A percentile compares a stretch with the other conserved stretches of the same genome.
These are phyloP conservation scores for Lepidochrysops patricia DNA, from an alignment of 2,888 invertebrate species.

Conservation along the genomic window DNA sequence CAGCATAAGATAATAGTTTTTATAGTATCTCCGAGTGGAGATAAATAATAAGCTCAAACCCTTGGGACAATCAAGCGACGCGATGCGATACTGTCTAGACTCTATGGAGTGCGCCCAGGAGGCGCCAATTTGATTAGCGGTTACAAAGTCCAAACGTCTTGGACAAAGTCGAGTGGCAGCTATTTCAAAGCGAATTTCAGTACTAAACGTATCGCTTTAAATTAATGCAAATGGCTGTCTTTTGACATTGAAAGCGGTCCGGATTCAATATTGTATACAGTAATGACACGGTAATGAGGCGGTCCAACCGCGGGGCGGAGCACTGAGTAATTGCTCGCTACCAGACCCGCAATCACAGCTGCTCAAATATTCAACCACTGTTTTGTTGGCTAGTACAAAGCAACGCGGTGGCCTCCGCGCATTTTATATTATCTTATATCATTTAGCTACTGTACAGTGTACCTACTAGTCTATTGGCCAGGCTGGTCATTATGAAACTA, in stretches of 20 bases:
- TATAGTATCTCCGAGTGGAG: no score
- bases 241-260: background rate
- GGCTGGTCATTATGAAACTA: no score
- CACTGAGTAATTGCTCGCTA: background rate
- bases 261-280: constrained; percentile 1
- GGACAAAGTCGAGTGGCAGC: background rate
- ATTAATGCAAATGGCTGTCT: background rate
- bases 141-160: background rate
- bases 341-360: background rate
- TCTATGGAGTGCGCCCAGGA: background rate
- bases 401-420: no score
- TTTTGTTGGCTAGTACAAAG: background rate
- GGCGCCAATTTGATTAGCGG: background rate
- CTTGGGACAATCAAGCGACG: no score
- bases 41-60: no score
- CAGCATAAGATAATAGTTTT: no score
- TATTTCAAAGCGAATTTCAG: background rate
- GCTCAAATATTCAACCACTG: background rate
- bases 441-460: background rate
- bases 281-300: background rate
- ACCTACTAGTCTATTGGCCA: background rate
- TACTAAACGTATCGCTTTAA: background rate
- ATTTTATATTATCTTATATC: no score
- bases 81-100: no score
- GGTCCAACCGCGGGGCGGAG: background rate